Base-by-base conservation (phyloP, 2,113 vertebrate species). In the Beaufortia kweichowensis region DNA sequence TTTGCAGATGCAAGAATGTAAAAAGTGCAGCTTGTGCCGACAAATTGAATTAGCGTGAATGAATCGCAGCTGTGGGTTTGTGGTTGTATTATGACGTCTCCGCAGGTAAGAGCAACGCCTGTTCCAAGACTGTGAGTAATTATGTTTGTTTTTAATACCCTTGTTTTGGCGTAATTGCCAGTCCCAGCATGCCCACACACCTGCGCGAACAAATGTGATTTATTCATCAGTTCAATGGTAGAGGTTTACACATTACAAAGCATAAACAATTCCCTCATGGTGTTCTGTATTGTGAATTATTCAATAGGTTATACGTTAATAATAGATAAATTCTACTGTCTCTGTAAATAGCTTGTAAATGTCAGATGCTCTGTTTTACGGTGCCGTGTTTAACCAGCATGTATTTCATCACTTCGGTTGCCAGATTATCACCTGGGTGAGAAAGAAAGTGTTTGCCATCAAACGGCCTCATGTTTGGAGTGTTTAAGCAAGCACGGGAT, bases 311-410 rank as follows among this genome's bases (percentile, higher is more conserved):
- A 79, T 85, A 67, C 86, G 89, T 89, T 80, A 87, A 89, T 88
- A 85, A 89, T 86, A 77, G 80, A 84, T 85, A 78, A 66, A 76
- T 83, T 82, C 69, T 65, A 46, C 61, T 73, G 72, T 84, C 81
- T 87, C 71, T 57, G 67, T 82, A 84, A 86, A 86, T 84, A 74
- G 79, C 75, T 76, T 84, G 81, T 88, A 87, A 90, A 90, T 89
- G 88, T 84, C 87, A 88, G 73, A 59, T 70, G 65, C 78, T 77
- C 61, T 68, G 66, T 82, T 61, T 82, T 73, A 76, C 57, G 80
- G 75, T 71, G 68, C 78, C 50, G 75, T 81, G 72, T 82, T 84
- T 83, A 68, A 85, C 48, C 68, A 68, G 72, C 31, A 28, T 55
- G 76, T 55, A n/a, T 70, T 62, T 69, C 68, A 69, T 39, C 65